Evolutionary conservation across 2,888 invertebrate genomes (phyloP).

Genomic region (Dicyrtomina minuta): DNA sequence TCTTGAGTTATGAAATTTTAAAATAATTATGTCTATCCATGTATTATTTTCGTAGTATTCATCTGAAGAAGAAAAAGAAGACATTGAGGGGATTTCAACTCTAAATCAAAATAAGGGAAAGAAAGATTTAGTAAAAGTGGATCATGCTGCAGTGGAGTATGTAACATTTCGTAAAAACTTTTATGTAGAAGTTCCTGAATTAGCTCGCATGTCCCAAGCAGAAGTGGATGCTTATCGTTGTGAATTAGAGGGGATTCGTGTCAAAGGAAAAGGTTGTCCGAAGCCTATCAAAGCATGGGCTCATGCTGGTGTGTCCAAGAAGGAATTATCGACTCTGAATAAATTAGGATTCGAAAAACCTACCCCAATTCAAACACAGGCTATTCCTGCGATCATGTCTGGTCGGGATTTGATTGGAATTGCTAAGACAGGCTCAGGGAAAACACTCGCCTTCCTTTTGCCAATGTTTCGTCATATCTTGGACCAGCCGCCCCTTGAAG

Average conservation of each 20-base stretch:
- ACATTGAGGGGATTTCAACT: constrained; percentile 87
- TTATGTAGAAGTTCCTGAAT: constrained; percentile 95
- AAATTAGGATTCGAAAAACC: constrained; percentile 89
- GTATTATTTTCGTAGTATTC: constrained; percentile 69
- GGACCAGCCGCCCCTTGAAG: constrained; percentile 90
- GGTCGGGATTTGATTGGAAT: constrained; percentile 96
- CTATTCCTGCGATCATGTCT: constrained; percentile 95
- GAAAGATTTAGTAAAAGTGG: constrained; percentile 90
- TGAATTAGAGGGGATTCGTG: constrained; percentile 91
- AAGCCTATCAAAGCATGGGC: constrained; percentile 95
- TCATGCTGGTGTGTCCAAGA: constrained; percentile 95
- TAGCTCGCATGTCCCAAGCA: constrained; percentile 84
- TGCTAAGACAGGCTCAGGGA: constrained; percentile 98
- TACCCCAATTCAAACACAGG: constrained; percentile 98
- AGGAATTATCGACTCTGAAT: constrained; percentile 87
- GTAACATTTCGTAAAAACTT: constrained; percentile 89
- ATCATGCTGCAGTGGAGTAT: constrained; percentile 83
- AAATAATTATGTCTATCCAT: not conserved
- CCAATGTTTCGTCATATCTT: constrained; percentile 97
- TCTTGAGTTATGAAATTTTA: not conserved
- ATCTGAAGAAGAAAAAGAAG: constrained; percentile 94
- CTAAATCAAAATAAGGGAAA: constrained; percentile 86
- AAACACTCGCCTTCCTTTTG: constrained; percentile 94
- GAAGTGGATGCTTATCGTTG: constrained; percentile 74
- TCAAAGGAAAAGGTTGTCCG: constrained; percentile 95